A percentile compares a stretch with the other conserved stretches of the same genome.
phyloP scores from a whole-genome alignment of 2,113 vertebrate species.

The Seriola aureovittata region DNA sequence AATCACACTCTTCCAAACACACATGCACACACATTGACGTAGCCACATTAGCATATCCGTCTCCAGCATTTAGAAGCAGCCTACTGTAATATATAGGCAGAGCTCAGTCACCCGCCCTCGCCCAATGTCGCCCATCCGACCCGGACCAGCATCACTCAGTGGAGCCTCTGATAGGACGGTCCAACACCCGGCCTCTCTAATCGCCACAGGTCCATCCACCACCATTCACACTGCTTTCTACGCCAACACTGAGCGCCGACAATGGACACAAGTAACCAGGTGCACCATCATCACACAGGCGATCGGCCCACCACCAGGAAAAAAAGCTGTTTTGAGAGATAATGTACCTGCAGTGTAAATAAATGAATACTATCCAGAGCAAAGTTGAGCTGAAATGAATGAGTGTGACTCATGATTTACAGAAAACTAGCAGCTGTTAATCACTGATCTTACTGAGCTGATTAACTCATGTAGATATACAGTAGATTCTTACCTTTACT shows the following conservation, averaged over 20 bases:
- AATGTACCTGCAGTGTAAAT: neutral
- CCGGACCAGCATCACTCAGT: neutral
- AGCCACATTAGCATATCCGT: constrained; percentile 48
- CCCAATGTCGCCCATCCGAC: neutral
- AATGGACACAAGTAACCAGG: too few species aligned
- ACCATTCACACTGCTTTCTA: too few species aligned
- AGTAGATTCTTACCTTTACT: neutral
- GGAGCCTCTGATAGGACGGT: neutral
- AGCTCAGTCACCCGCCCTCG: constrained; percentile 8
- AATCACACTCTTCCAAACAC: constrained; percentile 40
- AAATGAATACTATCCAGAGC: neutral
- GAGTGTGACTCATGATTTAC: too few species aligned
- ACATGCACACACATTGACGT: constrained; percentile 16
- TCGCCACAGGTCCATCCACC: neutral
- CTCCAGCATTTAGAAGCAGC: constrained; percentile 42
- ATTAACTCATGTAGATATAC: neutral
- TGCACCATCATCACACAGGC: too few species aligned
- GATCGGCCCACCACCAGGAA: neutral
- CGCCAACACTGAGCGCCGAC: too few species aligned
- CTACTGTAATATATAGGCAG: constrained; percentile 42
- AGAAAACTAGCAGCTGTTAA: neutral
- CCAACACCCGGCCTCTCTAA: too few species aligned
- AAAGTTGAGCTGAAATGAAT: too few species aligned
- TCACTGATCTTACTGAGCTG: neutral
- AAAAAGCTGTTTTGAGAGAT: neutral